phyloP scores from a whole-genome alignment of 2,888 invertebrate species.

The Gastracanthus pulcherrimus region DNA sequence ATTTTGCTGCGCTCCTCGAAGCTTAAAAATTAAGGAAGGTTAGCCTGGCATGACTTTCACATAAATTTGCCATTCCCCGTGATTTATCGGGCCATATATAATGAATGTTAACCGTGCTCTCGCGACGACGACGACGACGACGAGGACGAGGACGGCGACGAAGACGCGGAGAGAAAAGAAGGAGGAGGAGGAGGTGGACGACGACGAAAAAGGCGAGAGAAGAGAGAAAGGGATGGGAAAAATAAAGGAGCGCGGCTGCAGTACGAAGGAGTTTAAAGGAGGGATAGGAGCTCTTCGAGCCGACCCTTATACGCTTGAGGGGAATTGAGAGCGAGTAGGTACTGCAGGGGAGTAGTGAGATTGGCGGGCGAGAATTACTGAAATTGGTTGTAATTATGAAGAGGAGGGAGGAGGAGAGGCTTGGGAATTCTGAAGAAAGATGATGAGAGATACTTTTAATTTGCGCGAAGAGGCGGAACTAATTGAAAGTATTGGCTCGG shows the following conservation, averaged over 20 bases:
- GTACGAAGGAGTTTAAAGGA: too few relatives aligned
- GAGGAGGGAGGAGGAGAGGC: too few relatives aligned
- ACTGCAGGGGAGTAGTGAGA: too few relatives aligned
- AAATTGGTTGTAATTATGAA: constrained; percentile 33
- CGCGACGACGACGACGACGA: constrained; percentile 26
- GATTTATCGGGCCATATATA: constrained; percentile 69
- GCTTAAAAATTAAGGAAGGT: constrained; percentile 65
- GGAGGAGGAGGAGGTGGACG: constrained; percentile 18
- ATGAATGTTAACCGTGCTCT: constrained; percentile 66
- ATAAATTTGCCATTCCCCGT: constrained; percentile 72
- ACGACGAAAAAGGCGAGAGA: constrained; percentile 44
- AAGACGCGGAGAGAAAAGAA: constrained; percentile 38
- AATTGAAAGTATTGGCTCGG: not conserved
- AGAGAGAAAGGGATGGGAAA: constrained; percentile 33
- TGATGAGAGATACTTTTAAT: not conserved
- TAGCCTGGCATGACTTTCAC: constrained; percentile 66
- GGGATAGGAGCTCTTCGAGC: too few relatives aligned
- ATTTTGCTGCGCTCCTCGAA: constrained; percentile 26
- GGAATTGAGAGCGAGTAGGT: too few relatives aligned
- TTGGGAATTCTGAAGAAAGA: not conserved
- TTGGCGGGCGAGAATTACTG: constrained; percentile 30
- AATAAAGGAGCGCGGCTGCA: constrained; percentile 24
- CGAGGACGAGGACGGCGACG: constrained; percentile 24
- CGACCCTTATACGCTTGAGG: constrained; percentile 32
- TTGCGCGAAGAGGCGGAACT: not conserved